phyloP scores from a whole-genome alignment of 2,888 invertebrate species.

The Callyntrura sp. region DNA sequence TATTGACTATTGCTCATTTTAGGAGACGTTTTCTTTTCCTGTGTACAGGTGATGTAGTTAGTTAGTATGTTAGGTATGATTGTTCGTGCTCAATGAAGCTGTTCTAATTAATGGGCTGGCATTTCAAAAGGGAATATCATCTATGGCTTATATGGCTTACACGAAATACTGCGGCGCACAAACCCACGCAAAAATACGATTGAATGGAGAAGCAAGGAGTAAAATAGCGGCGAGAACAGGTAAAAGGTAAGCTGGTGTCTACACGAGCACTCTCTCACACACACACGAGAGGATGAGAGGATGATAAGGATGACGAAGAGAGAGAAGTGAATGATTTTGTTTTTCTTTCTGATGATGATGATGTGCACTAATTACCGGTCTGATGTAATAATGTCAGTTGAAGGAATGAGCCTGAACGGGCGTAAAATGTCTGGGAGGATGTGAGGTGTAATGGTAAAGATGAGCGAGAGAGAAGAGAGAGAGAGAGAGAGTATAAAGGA shows the following conservation, averaged over 20 bases:
- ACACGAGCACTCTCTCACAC: too few species aligned
- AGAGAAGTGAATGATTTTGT: conserved; percentile 17
- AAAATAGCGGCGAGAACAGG: not conserved
- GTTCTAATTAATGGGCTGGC: conserved; percentile 65
- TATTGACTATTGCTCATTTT: conserved; percentile 16
- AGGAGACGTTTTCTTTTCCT: not conserved
- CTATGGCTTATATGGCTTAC: not conserved
- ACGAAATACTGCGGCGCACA: not conserved
- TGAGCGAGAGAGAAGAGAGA: too few species aligned
- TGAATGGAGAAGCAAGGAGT: not conserved
- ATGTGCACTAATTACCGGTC: conserved; percentile 72
- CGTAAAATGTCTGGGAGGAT: not conserved
- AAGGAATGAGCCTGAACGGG: conserved; percentile 9
- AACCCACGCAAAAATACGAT: conserved; percentile 35
- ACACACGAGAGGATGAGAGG: too few species aligned
- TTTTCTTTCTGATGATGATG: conserved; percentile 31
- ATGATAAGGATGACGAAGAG: conserved; percentile 7
- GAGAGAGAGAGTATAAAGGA: too few species aligned
- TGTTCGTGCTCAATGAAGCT: conserved; percentile 66
- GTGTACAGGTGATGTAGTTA: not conserved
- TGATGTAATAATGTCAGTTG: conserved; percentile 65
- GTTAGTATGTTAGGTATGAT: conserved; percentile 13
- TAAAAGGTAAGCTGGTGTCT: conserved; percentile 48
- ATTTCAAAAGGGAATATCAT: conserved; percentile 12
- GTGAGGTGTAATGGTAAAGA: not conserved